phyloP scores from a whole-genome alignment of 1,140 invertebrate species.

The Heliconius himera region DNA sequence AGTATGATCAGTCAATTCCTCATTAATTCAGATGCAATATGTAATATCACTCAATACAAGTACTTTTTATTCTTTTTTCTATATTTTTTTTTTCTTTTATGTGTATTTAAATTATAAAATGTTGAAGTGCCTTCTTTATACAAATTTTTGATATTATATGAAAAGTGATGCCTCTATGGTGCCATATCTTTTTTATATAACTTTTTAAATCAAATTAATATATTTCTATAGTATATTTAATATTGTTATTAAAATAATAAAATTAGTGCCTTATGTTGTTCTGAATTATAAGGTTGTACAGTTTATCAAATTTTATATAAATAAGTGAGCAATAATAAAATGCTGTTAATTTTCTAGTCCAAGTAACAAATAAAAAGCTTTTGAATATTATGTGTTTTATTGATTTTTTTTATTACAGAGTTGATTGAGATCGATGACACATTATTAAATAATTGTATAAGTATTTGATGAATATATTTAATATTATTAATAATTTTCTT shows the following conservation, averaged over 20 bases:
- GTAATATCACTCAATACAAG: too few relatives aligned
- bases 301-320: slow-evolving; percentile 58
- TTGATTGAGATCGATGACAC: background rate
- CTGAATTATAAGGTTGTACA: slow-evolving; percentile 61
- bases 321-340: slow-evolving; percentile 55
- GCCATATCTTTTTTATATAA: background rate
- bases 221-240: slow-evolving; percentile 8
- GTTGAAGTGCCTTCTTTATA: background rate
- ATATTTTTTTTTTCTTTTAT: background rate
- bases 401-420: slow-evolving; percentile 17
- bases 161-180: background rate
- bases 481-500: too few relatives aligned
- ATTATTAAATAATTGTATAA: background rate
- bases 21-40: too few relatives aligned
- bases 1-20: too few relatives aligned
- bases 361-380: slow-evolving; percentile 68
- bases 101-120: background rate
- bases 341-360: slow-evolving; percentile 70
- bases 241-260: slow-evolving; percentile 36
- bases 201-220: background rate
- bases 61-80: background rate
- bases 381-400: slow-evolving; percentile 48
- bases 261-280: slow-evolving; percentile 60
- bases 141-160: background rate
- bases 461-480: too few relatives aligned